Percentiles rank a stretch among this genome's conserved stretches.
These are phyloP conservation scores for Abrostola triplasia DNA, from an alignment of 2,888 invertebrate species.

Conservation along the genomic window DNA sequence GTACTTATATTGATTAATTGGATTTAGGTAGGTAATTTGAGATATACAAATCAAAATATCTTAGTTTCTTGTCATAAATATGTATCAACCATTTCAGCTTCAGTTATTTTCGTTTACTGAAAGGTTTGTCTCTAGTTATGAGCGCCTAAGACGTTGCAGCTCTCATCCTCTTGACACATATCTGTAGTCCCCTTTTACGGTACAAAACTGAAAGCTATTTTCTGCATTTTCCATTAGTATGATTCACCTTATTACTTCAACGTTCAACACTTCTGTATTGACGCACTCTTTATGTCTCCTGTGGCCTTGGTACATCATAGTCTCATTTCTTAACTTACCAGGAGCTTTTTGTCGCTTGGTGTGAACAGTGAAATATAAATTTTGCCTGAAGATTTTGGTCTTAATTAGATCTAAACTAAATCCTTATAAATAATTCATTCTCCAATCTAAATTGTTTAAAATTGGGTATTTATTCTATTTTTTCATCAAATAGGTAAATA, in stretches of 20 bases:
- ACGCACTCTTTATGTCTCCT: not conserved
- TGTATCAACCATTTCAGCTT: no score
- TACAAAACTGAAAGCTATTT: slow-evolving; percentile 2
- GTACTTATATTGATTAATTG: not conserved
- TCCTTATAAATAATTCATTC: no score
- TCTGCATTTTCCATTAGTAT: slow-evolving; percentile 5
- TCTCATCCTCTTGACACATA: slow-evolving; percentile 4
- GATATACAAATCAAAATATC: not conserved
- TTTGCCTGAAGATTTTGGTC: no score
- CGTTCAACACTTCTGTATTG: not conserved
- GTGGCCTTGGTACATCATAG: slow-evolving; percentile 1
- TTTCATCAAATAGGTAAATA: no score
- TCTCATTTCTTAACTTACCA: no score
- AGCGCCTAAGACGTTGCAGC: not conserved
- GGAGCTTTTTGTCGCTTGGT: no score
- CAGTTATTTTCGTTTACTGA: no score
- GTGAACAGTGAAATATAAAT: no score
- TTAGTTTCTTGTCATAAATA: not conserved
- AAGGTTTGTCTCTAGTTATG: not conserved
- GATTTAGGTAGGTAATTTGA: not conserved
- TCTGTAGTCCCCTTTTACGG: not conserved
- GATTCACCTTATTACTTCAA: not conserved
- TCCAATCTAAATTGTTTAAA: no score
- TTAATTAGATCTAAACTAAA: no score
- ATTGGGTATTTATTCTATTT: no score